Percentiles rank a stretch among this genome's conserved stretches.
Evolutionary conservation across 2,888 invertebrate genomes (phyloP).

Genomic region (Tethea ocularis): DNA sequence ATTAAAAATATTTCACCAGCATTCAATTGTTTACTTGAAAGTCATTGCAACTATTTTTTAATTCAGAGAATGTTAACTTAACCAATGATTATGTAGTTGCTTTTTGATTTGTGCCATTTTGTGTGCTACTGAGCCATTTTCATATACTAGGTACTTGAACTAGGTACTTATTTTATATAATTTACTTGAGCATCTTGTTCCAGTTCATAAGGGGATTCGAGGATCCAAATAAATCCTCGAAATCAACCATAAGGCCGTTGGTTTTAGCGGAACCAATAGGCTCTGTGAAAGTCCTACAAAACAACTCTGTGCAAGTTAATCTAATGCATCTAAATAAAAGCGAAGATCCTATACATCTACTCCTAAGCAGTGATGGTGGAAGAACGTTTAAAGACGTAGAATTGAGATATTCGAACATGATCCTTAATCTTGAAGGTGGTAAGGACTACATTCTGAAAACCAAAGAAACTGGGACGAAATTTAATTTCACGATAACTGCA

Average conservation of each 20-base stretch:
- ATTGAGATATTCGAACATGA: constrained; percentile 68
- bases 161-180: too few species aligned
- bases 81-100: too few species aligned
- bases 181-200: constrained; percentile 12
- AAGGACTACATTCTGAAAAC: constrained; percentile 76
- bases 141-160: background rate
- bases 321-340: constrained; percentile 66
- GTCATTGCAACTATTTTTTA: too few species aligned
- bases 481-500: constrained; percentile 74
- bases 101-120: too few species aligned
- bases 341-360: constrained; percentile 67
- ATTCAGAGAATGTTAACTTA: too few species aligned
- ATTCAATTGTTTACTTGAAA: too few species aligned
- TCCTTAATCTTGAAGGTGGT: constrained; percentile 71
- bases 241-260: constrained; percentile 51
- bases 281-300: constrained; percentile 74
- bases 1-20: too few species aligned
- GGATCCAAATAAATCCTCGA: constrained; percentile 20
- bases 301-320: constrained; percentile 77
- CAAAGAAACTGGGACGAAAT: constrained; percentile 75
- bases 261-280: constrained; percentile 72
- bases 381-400: constrained; percentile 64
- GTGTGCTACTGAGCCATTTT: too few species aligned
- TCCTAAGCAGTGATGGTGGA: constrained; percentile 72
- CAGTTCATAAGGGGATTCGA: constrained; percentile 39